These are phyloP conservation scores for Pseudomugil gertrudae DNA, from an alignment of 2,797 vertebrate species.

Conservation along the genomic window DNA sequence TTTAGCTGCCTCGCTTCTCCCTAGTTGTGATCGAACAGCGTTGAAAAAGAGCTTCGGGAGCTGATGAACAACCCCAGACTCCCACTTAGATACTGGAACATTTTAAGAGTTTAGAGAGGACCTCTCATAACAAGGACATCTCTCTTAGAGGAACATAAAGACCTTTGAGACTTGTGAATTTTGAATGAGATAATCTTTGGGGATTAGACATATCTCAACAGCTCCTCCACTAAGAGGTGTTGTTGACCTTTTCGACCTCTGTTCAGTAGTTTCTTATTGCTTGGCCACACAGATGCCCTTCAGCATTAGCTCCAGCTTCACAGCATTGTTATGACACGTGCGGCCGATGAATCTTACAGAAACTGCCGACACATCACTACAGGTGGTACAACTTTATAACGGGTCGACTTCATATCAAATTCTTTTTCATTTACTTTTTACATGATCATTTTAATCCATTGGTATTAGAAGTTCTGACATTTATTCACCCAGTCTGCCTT, in stretches of 20 bases:
- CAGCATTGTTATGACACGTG: not conserved
- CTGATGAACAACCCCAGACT: constrained; percentile 10
- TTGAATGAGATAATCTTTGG: constrained; percentile 49
- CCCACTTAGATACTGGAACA: not conserved
- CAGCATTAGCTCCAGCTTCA: constrained; percentile 12
- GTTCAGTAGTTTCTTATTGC: constrained; percentile 42
- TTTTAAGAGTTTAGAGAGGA: constrained; percentile 26
- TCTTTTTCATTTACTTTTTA: not conserved
- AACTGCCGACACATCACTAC: not conserved
- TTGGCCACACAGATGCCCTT: constrained; percentile 65
- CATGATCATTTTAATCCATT: too few relatives aligned
- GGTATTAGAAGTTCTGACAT: too few relatives aligned
- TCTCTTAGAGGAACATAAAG: constrained; percentile 10
- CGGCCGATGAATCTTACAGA: not conserved
- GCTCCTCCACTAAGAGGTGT: constrained; percentile 34
- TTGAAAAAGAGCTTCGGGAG: not conserved
- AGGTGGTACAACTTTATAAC: not conserved
- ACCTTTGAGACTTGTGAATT: constrained; percentile 34
- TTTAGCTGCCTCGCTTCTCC: not conserved
- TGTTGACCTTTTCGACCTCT: constrained; percentile 51
- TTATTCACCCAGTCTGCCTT: too few relatives aligned
- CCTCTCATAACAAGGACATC: constrained; percentile 23
- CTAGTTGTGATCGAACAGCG: constrained; percentile 5
- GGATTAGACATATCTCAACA: constrained; percentile 50
- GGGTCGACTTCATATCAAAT: not conserved